These are phyloP conservation scores for Paralichthys olivaceus DNA, from an alignment of 2,113 vertebrate species.

Conservation along the genomic window DNA sequence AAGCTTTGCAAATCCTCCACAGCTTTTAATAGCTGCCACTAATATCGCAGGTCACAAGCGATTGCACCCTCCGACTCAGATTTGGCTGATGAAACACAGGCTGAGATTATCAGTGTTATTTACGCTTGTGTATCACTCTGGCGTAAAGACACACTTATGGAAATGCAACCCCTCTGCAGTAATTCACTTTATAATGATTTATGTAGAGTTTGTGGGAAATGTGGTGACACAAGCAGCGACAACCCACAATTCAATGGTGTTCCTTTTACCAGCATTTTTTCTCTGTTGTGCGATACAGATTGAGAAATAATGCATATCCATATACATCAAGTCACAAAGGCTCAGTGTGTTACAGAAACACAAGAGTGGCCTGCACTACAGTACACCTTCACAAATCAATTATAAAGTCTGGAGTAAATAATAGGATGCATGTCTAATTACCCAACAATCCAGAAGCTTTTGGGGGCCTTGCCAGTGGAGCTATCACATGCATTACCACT, in stretches of 20 bases:
- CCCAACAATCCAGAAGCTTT: constrained; percentile 71
- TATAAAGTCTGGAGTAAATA: constrained; percentile 74
- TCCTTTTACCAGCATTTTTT: constrained; percentile 7
- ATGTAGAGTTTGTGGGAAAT: constrained; percentile 65
- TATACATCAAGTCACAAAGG: constrained; percentile 11
- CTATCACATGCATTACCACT: constrained; percentile 37
- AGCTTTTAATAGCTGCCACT: constrained; percentile 79
- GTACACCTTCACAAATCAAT: constrained; percentile 75
- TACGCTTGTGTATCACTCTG: constrained; percentile 75
- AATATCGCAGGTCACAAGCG: constrained; percentile 79
- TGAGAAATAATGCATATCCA: constrained; percentile 33
- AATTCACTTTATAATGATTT: constrained; percentile 80
- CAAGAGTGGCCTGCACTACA: constrained; percentile 31
- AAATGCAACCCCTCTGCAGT: constrained; percentile 74
- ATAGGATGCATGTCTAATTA: constrained; percentile 75
- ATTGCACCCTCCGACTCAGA: constrained; percentile 68
- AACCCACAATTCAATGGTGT: constrained; percentile 34
- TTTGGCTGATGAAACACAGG: constrained; percentile 79
- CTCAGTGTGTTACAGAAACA: constrained; percentile 14
- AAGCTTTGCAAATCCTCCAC: constrained; percentile 77
- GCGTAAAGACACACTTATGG: constrained; percentile 76
- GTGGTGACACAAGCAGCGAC: constrained; percentile 38
- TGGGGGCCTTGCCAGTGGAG: constrained; percentile 66
- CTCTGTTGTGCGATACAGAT: constrained; percentile 1
- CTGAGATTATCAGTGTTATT: constrained; percentile 79